Percentiles rank a stretch among this genome's conserved stretches.
Evolutionary conservation across 1,140 invertebrate genomes (phyloP).

Genomic region (Amphibalanus amphitrite): DNA sequence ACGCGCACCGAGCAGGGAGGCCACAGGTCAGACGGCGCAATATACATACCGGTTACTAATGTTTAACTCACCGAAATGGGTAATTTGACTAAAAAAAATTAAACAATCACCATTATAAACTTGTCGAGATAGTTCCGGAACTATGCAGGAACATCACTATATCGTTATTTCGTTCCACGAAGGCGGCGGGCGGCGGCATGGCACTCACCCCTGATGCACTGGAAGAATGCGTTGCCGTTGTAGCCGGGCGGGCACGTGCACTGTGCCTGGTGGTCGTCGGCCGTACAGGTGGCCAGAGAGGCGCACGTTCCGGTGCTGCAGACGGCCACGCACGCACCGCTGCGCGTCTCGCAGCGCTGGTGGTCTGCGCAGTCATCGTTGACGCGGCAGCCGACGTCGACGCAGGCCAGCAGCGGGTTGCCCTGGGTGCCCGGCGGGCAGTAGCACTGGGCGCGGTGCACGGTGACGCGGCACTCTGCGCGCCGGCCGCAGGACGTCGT

Average conservation of each 20-base stretch:
- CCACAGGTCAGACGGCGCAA: too few species aligned
- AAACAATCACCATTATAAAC: too few species aligned
- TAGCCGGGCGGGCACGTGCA: constrained; percentile 56
- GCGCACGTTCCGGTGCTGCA: constrained; percentile 56
- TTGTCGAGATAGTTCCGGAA: too few species aligned
- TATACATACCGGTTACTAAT: too few species aligned
- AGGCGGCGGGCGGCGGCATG: too few species aligned
- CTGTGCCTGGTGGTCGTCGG: constrained; percentile 51
- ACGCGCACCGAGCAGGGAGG: too few species aligned
- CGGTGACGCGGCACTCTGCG: constrained; percentile 56
- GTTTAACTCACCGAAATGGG: too few species aligned
- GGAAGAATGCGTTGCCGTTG: constrained; percentile 56
- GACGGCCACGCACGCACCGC: constrained; percentile 61
- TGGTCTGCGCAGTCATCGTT: constrained; percentile 75
- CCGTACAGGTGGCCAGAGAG: constrained; percentile 49
- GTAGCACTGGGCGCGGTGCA: too few species aligned
- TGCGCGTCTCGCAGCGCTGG: constrained; percentile 66
- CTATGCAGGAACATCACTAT: too few species aligned
- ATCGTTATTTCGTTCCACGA: too few species aligned
- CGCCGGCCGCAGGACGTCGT: constrained; percentile 51
- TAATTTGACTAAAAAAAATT: too few species aligned
- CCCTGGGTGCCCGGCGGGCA: too few species aligned
- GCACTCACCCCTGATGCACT: constrained; percentile 36
- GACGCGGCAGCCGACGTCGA: constrained; percentile 63
- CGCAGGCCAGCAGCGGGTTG: constrained; percentile 59